Conservation (phyloP, 1,140 invertebrate species). For the Coenobita brevimanus region DNA sequence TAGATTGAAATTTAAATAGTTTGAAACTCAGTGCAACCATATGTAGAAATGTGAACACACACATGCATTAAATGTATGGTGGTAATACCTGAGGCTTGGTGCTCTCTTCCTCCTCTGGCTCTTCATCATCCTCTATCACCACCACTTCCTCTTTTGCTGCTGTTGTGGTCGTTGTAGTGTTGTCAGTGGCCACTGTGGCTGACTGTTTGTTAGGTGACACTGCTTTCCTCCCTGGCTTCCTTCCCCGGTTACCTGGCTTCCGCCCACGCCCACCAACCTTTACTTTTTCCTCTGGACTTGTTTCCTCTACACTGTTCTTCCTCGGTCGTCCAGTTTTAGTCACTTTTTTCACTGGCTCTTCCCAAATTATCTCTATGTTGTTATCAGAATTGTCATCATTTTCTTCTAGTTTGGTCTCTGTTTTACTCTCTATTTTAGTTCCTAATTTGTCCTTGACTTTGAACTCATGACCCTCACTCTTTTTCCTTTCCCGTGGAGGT, state of each 20-base stretch:
- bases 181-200: too few species aligned
- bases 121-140: constrained; percentile 27
- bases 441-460: constrained; percentile 38
- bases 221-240: constrained; percentile 43
- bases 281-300: constrained; percentile 41
- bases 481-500: constrained; percentile 35
- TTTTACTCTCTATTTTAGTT: background rate
- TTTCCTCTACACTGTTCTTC: constrained; percentile 3
- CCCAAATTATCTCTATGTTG: constrained; percentile 33
- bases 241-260: constrained; percentile 65
- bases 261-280: constrained; percentile 61
- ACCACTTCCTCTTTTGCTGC: too few species aligned
- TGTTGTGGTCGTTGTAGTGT: too few species aligned
- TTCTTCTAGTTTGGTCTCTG: constrained; percentile 12
- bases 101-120: constrained; percentile 43
- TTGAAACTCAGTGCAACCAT: too few species aligned
- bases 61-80: too few species aligned
- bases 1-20: too few species aligned
- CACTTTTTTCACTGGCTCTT: constrained; percentile 37
- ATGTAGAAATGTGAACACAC: too few species aligned
- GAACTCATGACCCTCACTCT: constrained; percentile 40
- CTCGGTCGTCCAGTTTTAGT: constrained; percentile 1
- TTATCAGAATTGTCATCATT: constrained; percentile 41
- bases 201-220: constrained; percentile 26
- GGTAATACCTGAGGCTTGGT: constrained; percentile 55